A percentile compares a stretch with the other conserved stretches of the same genome.
Evolutionary conservation across 1,140 invertebrate genomes (phyloP).

Genomic region (Drosophila kohkoa): DNA sequence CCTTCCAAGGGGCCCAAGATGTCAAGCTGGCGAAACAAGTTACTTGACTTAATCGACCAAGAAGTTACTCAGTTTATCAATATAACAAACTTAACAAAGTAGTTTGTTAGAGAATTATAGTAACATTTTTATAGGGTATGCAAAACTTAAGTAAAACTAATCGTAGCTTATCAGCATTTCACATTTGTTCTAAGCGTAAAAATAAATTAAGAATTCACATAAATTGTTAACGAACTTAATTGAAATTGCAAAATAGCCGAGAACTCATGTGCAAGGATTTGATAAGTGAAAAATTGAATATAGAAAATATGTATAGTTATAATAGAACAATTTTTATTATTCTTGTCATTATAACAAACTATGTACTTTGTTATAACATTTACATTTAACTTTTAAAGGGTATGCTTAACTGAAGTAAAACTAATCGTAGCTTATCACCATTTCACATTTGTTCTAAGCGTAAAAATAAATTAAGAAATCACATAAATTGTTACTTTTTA

Average conservation of each 20-base stretch:
- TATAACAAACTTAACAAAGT: too few relatives aligned
- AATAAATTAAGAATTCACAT: background rate
- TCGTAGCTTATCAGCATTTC: background rate
- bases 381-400: background rate
- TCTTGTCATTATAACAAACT: too few relatives aligned
- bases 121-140: background rate
- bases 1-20: slow-evolving; percentile 1
- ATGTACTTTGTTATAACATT: too few relatives aligned
- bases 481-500: slow-evolving; percentile 11
- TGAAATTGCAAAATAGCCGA: too few relatives aligned
- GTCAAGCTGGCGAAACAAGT: slow-evolving; percentile 4
- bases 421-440: background rate
- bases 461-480: background rate
- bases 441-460: background rate
- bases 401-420: background rate
- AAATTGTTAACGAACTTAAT: slow-evolving; percentile 1
- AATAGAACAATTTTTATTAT: too few relatives aligned
- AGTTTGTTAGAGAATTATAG: background rate
- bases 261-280: too few relatives aligned
- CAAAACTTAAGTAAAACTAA: background rate
- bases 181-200: background rate
- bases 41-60: background rate
- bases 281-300: too few relatives aligned
- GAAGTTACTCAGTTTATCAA: background rate
- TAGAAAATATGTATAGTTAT: too few relatives aligned